phyloP scores from a whole-genome alignment of 2,888 invertebrate genomes.

The Ceraclea dissimilis region DNA sequence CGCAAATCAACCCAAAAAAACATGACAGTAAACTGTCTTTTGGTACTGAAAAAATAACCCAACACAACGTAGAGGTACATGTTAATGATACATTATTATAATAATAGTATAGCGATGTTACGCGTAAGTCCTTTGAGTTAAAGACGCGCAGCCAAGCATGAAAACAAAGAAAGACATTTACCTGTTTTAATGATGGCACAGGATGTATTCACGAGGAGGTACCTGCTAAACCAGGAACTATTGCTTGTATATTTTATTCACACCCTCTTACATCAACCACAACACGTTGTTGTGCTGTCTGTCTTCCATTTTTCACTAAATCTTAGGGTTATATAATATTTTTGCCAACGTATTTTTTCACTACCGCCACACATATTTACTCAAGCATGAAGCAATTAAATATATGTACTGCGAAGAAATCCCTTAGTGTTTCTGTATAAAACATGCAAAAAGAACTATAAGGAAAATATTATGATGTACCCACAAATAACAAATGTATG shows the following conservation, averaged over 20 bases:
- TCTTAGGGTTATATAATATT: no score
- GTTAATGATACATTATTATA: background rate
- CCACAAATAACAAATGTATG: no score
- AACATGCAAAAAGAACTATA: no score
- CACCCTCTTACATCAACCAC: background rate
- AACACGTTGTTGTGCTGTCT: background rate
- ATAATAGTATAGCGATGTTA: background rate
- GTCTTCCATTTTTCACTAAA: no score
- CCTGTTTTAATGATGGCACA: conserved; percentile 14
- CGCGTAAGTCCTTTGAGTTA: conserved; percentile 3
- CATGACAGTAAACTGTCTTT: background rate
- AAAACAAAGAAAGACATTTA: conserved; percentile 13
- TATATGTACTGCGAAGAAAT: no score
- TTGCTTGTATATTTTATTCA: background rate
- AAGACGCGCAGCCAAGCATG: conserved; percentile 14
- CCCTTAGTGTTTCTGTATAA: no score
- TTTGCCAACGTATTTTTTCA: no score
- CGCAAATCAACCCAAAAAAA: background rate
- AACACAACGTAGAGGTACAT: background rate
- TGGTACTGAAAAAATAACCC: background rate
- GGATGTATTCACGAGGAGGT: conserved; percentile 12
- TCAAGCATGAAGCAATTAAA: no score
- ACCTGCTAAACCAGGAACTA: background rate
- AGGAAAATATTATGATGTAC: no score
- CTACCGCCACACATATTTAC: no score